A percentile compares a stretch with the other conserved stretches of the same genome.
These are phyloP conservation scores for Drosophila nebulosa DNA, from an alignment of 1,140 invertebrate genomes.

Conservation along the genomic window DNA sequence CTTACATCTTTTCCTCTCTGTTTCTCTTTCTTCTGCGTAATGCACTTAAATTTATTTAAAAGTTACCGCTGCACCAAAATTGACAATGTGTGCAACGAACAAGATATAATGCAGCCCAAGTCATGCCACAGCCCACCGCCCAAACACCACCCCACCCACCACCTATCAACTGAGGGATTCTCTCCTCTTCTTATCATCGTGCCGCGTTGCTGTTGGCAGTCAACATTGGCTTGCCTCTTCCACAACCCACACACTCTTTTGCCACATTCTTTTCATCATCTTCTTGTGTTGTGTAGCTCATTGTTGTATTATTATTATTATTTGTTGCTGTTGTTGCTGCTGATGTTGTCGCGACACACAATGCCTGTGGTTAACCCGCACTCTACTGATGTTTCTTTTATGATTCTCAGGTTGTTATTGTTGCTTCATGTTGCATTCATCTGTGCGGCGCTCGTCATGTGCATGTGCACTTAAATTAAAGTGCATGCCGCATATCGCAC, in stretches of 20 bases:
- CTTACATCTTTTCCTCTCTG: background rate
- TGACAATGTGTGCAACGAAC: constrained; percentile 72
- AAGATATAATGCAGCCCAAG: constrained; percentile 52
- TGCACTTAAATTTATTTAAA: constrained; percentile 65
- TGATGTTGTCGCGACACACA: constrained; percentile 26
- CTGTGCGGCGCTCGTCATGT: constrained; percentile 23
- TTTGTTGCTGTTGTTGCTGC: constrained; percentile 38
- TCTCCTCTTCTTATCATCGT: background rate
- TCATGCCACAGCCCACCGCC: background rate
- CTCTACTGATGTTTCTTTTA: constrained; percentile 41
- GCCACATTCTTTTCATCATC: constrained; percentile 45
- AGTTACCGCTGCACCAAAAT: constrained; percentile 31
- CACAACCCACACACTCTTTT: constrained; percentile 10
- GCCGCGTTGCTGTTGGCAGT: background rate
- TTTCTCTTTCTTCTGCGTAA: constrained; percentile 23
- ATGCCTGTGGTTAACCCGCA: constrained; percentile 44
- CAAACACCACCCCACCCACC: no score
- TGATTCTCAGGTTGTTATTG: constrained; percentile 40
- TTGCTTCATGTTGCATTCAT: constrained; percentile 1
- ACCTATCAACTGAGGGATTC: background rate
- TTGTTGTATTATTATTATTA: constrained; percentile 64
- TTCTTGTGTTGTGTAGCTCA: constrained; percentile 44
- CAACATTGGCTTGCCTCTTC: background rate
- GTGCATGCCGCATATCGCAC: constrained; percentile 17
- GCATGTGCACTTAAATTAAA: constrained; percentile 59